phyloP scores from a whole-genome alignment of 2,888 invertebrate genomes.

The Trachelus troglodyta region DNA sequence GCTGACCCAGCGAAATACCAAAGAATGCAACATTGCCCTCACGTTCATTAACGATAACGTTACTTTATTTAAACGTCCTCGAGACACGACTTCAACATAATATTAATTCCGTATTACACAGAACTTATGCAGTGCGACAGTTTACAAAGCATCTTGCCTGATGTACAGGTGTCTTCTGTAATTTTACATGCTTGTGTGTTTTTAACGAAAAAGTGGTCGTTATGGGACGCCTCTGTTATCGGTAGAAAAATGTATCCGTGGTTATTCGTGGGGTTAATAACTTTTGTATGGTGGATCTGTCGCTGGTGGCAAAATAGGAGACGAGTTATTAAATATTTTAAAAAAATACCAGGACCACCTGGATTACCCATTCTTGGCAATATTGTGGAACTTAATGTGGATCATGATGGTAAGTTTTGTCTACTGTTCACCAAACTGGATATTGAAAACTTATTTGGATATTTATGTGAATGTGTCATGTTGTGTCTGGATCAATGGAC shows the following conservation, averaged over 20 bases:
- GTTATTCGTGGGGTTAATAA: constrained; percentile 18
- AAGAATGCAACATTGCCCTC: background rate
- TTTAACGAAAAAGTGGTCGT: constrained; percentile 19
- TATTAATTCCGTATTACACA: no score
- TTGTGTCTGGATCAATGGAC: background rate
- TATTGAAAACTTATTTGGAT: background rate
- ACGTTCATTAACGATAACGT: background rate
- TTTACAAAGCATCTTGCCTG: no score
- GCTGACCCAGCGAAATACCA: constrained; percentile 29
- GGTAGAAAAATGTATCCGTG: constrained; percentile 17
- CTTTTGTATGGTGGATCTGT: constrained; percentile 9
- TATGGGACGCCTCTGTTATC: background rate
- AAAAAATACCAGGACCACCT: constrained; percentile 72
- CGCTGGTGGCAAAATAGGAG: constrained; percentile 42
- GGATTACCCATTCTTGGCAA: constrained; percentile 74
- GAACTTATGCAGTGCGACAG: no score
- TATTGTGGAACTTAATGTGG: constrained; percentile 71
- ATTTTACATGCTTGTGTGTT: constrained; percentile 18
- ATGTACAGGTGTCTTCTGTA: no score
- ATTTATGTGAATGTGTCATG: background rate
- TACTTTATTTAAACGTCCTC: no score
- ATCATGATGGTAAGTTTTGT: constrained; percentile 69
- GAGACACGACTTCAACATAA: no score
- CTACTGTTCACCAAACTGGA: background rate
- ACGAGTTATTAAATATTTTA: constrained; percentile 66